Evolutionary conservation across 2,797 vertebrate species (phyloP).

Genomic region (Spea hammondii): DNA sequence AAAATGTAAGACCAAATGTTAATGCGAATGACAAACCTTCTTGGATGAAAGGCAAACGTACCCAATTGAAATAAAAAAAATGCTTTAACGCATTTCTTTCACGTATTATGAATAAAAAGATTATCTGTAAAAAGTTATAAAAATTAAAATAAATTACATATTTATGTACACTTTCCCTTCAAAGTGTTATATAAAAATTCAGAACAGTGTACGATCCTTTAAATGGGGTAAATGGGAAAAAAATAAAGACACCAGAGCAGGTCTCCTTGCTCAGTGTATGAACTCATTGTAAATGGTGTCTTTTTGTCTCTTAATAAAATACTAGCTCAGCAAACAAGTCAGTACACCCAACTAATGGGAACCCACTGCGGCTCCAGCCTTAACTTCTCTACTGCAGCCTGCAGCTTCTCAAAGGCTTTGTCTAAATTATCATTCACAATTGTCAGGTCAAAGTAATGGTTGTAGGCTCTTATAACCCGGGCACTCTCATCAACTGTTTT

Average conservation of each 20-base stretch:
- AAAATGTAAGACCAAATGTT: constrained; percentile 73
- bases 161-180: constrained; percentile 92
- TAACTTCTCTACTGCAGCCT: constrained; percentile 82
- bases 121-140: constrained; percentile 92
- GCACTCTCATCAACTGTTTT: constrained; percentile 97
- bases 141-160: constrained; percentile 92
- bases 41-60: constrained; percentile 72
- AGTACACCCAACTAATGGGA: constrained; percentile 97
- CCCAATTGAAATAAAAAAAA: constrained; percentile 77
- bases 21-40: constrained; percentile 65
- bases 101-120: constrained; percentile 80
- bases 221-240: constrained; percentile 61
- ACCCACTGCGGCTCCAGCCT: constrained; percentile 92
- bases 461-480: constrained; percentile 90
- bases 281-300: constrained; percentile 54
- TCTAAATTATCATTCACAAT: constrained; percentile 96
- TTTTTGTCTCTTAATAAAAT: constrained; percentile 55
- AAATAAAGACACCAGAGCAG: constrained; percentile 66
- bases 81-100: constrained; percentile 82
- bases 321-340: constrained; percentile 60
- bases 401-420: constrained; percentile 94
- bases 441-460: constrained; percentile 96
- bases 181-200: constrained; percentile 86
- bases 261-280: constrained; percentile 62
- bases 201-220: constrained; percentile 76